Percentiles rank a stretch among this genome's conserved stretches.
These are phyloP conservation scores for Raphicerus campestris DNA, from an alignment of 2,113 vertebrate species.

Conservation along the genomic window DNA sequence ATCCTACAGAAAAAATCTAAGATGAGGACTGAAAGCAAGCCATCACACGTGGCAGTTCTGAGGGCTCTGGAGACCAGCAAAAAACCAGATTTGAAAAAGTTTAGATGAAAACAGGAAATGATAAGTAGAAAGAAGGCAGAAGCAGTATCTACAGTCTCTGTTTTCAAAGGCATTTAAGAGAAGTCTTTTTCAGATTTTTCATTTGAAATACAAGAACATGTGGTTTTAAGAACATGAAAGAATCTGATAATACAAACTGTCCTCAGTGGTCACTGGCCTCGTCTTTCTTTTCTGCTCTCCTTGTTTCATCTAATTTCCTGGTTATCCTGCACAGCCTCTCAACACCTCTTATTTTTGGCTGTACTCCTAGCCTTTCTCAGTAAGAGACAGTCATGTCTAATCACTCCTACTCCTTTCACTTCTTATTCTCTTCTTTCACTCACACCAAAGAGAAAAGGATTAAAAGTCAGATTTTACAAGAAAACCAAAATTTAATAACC, in stretches of 20 bases:
- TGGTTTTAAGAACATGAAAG: not conserved
- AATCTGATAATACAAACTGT: not conserved
- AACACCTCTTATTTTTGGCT: not conserved
- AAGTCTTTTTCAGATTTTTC: not conserved
- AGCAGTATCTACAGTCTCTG: not conserved
- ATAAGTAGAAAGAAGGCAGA: not conserved
- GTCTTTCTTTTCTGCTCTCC: not conserved
- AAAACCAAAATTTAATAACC: not conserved
- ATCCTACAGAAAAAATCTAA: not conserved
- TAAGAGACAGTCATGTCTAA: not conserved
- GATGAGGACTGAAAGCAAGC: not conserved
- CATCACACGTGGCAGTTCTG: not conserved
- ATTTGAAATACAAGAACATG: not conserved
- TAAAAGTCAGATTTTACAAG: slow-evolving; percentile 17
- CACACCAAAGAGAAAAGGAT: not conserved
- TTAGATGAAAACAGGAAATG: not conserved
- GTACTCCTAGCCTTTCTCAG: not conserved
- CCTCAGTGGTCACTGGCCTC: no score
- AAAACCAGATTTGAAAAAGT: not conserved
- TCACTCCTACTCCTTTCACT: not conserved
- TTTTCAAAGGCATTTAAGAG: not conserved
- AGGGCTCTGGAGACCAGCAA: not conserved
- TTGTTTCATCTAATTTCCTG: not conserved
- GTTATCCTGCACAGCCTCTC: not conserved
- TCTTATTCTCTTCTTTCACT: not conserved